These are phyloP conservation scores for Lycia hirtaria DNA, from an alignment of 2,888 invertebrate genomes.

Conservation along the genomic window DNA sequence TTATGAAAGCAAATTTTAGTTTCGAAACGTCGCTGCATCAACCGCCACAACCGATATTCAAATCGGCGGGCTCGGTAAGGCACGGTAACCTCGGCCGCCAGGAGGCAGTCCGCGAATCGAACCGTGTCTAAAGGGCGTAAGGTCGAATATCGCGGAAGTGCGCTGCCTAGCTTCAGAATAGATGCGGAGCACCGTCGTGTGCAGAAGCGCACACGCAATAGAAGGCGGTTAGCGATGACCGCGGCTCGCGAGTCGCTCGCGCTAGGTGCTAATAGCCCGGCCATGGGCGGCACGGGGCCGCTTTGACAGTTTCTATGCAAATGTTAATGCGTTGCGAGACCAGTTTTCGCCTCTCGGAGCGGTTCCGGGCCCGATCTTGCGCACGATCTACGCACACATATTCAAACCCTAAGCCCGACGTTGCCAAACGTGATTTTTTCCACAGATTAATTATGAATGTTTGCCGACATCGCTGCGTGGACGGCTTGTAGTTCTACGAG, in stretches of 20 bases:
- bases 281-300: slow-evolving; percentile 68
- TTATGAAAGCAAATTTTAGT: slow-evolving; percentile 47
- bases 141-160: slow-evolving; percentile 46
- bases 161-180: slow-evolving; percentile 39
- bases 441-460: slow-evolving; percentile 44
- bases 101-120: slow-evolving; percentile 23
- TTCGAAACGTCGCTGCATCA: slow-evolving; percentile 49
- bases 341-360: slow-evolving; percentile 75
- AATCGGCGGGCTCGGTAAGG: slow-evolving; percentile 42
- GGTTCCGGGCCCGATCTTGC: slow-evolving; percentile 79
- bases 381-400: slow-evolving; percentile 69
- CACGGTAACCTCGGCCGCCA: slow-evolving; percentile 25
- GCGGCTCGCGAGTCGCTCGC: slow-evolving; percentile 33
- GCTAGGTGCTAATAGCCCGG: slow-evolving; percentile 74
- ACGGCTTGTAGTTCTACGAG: slow-evolving; percentile 29
- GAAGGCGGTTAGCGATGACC: slow-evolving; percentile 50
- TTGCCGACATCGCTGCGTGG: slow-evolving; percentile 43
- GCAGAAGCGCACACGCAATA: slow-evolving; percentile 57
- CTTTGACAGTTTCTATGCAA: slow-evolving; percentile 85
- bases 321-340: slow-evolving; percentile 80
- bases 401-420: slow-evolving; percentile 60
- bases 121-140: slow-evolving; percentile 43
- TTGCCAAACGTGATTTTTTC: slow-evolving; percentile 65
- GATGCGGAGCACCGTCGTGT: slow-evolving; percentile 46
- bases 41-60: slow-evolving; percentile 50